Evolutionary conservation across 2,797 vertebrate species (phyloP), one percentile per base, ranked within the genome.

Genomic region (Gymnocypris eckloni): DNA sequence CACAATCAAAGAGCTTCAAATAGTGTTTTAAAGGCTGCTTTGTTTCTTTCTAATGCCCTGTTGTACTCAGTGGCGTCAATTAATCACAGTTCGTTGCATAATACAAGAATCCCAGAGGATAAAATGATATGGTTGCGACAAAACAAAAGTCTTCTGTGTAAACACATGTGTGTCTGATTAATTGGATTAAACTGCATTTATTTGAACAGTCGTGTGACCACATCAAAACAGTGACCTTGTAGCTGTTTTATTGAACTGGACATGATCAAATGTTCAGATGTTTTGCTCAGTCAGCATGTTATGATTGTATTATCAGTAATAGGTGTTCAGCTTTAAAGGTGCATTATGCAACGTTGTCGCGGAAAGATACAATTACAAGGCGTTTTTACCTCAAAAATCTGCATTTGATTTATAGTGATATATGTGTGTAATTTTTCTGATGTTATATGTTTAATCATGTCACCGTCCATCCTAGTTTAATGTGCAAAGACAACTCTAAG

Each of bases 1-100:
- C 43, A 20, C 45, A 56, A 76, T 75, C 56, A 48, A n/a, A 72
- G 59, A 72, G 43, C 48, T 43, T 70, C 16, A 79, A 16, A 61
- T 28, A 37, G 52, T n/a, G 25, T 64, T 45, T 79, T 7, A 83
- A 87, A 64, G 43, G 15, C 59, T 22, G 13, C 52, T 76, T 69
- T 87, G 81, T 87, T 75, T n/a, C 25, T 33, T 16, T 80, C 6
- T 66, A 79, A 78, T 20, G 77, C 13, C 41, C 22, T 73, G 43
- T 52, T 16, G 4, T 77, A 20, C 43, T 70, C 10, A 13, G 54
- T 81, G 78, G 82, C 77, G 59, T 81, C 61, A 81, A 69, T 73
- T 84, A 80, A 81, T 79, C 77, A 52, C 56, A 79, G 56, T 83
- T 72, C 59, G 33, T 43, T 80, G 50, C 4, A 13, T 84, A 83